These are phyloP conservation scores for Eufriesea mexicana DNA, from an alignment of 1,140 invertebrate species.

Conservation along the genomic window DNA sequence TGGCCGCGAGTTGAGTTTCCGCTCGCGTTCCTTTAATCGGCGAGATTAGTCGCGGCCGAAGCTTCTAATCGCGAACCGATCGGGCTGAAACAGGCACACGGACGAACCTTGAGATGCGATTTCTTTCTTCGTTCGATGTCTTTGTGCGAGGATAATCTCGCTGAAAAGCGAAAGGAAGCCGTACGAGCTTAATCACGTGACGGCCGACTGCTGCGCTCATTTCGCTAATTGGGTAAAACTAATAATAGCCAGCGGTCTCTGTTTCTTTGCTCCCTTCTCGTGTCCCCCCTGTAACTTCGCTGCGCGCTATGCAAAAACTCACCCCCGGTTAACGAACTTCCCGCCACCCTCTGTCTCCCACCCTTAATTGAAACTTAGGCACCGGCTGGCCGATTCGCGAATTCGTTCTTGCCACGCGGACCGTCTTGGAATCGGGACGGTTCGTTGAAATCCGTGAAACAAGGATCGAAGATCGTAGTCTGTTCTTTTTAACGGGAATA, in stretches of 20 bases:
- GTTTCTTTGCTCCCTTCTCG: constrained; percentile 8
- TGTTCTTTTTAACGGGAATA: neutral
- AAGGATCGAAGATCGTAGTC: neutral
- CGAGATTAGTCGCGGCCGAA: neutral
- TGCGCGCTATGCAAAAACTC: neutral
- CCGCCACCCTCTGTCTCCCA: neutral
- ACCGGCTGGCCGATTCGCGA: neutral
- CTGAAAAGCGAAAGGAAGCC: constrained; percentile 63
- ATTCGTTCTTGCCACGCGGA: neutral
- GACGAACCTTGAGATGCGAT: constrained; percentile 28
- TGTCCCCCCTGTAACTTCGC: constrained; percentile 5
- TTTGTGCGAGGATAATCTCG: constrained; percentile 48
- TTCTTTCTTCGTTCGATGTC: constrained; percentile 23
- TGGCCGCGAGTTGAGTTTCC: too few species aligned
- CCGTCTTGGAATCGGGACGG: neutral
- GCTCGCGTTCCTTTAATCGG: neutral
- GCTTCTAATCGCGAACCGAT: constrained; percentile 9
- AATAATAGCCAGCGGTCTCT: constrained; percentile 44
- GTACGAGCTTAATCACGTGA: constrained; percentile 38
- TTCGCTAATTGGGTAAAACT: constrained; percentile 62
- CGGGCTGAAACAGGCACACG: constrained; percentile 25
- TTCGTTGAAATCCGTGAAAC: neutral
- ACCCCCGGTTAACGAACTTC: neutral
- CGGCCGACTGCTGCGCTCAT: constrained; percentile 38
- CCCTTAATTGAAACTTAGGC: constrained; percentile 3